Conservation (phyloP, 2,113 vertebrate species). For the Calcarius ornatus region DNA sequence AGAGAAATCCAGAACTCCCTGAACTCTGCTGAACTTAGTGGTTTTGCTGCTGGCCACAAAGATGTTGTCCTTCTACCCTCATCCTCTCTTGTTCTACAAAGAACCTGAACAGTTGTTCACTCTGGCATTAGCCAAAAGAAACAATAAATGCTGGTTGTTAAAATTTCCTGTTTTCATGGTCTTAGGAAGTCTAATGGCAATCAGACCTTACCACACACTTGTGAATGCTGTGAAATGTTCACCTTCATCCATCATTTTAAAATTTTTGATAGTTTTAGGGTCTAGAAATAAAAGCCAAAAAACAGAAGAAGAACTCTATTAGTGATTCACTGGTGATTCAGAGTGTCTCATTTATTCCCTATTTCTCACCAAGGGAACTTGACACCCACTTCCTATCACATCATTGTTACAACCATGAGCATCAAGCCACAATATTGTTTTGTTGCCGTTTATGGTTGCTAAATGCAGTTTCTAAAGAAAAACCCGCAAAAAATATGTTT, state of each 20-base stretch:
- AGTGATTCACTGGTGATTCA: slow-evolving; percentile 75
- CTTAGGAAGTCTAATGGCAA: not conserved
- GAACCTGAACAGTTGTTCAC: not conserved
- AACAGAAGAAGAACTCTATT: slow-evolving; percentile 54
- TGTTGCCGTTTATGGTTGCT: not conserved
- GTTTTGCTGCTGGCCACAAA: not conserved
- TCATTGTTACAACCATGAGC: slow-evolving; percentile 35
- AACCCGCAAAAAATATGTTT: not conserved
- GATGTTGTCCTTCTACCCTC: not conserved
- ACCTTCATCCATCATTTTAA: not conserved
- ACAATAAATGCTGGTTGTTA: not conserved
- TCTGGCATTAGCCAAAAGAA: not conserved
- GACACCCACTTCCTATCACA: slow-evolving; percentile 72
- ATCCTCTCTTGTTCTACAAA: not conserved
- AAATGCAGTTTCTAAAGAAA: not conserved
- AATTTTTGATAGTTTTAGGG: not conserved
- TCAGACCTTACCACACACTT: not conserved
- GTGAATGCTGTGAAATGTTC: not conserved
- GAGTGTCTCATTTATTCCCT: slow-evolving; percentile 50
- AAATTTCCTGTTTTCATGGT: not conserved
- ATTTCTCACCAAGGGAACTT: slow-evolving; percentile 68
- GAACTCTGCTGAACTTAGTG: not conserved
- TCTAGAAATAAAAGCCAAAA: slow-evolving; percentile 46
- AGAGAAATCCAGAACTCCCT: not conserved
- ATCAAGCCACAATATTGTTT: slow-evolving; percentile 59